Evolutionary conservation across 1,140 invertebrate species (phyloP).

Genomic region (Alviniconcha marisindica): DNA sequence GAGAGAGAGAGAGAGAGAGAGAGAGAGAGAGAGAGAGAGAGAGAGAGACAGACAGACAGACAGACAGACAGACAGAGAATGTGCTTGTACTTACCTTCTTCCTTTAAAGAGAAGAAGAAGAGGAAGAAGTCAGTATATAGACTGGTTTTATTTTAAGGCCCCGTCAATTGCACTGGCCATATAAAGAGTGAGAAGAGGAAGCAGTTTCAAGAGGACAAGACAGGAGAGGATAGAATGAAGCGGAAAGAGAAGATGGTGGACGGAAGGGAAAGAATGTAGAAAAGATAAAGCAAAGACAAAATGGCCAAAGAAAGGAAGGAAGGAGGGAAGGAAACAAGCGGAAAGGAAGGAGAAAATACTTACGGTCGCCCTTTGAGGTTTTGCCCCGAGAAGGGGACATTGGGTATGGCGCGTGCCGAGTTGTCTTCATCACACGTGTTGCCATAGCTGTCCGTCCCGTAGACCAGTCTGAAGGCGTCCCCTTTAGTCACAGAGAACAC

Average conservation of each 20-base stretch:
- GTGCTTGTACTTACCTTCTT: too few relatives aligned
- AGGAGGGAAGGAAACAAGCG: too few relatives aligned
- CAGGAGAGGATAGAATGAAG: too few relatives aligned
- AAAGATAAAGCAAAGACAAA: too few relatives aligned
- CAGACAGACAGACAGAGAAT: neutral
- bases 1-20: neutral
- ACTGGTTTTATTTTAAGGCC: too few relatives aligned
- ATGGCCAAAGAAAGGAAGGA: too few relatives aligned
- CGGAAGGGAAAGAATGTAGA: too few relatives aligned
- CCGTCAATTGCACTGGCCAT: too few relatives aligned
- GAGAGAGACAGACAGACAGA: slow-evolving; percentile 2
- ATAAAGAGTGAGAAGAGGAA: too few relatives aligned
- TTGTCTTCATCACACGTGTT: slow-evolving; percentile 93
- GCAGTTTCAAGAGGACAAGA: too few relatives aligned
- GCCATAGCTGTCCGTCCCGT: slow-evolving; percentile 97
- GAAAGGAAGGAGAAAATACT: too few relatives aligned
- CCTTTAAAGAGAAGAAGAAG: neutral
- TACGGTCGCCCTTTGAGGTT: slow-evolving; percentile 87
- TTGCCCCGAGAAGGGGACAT: slow-evolving; percentile 86
- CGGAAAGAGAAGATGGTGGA: too few relatives aligned
- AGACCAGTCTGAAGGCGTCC: slow-evolving; percentile 89
- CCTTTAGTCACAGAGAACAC: slow-evolving; percentile 93
- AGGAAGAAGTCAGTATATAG: neutral
- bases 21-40: neutral
- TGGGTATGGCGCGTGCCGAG: slow-evolving; percentile 81